Percentiles rank a stretch among this genome's conserved stretches.
These are phyloP conservation scores for Chrysopa pallens DNA, from an alignment of 1,140 invertebrate species.

Conservation along the genomic window DNA sequence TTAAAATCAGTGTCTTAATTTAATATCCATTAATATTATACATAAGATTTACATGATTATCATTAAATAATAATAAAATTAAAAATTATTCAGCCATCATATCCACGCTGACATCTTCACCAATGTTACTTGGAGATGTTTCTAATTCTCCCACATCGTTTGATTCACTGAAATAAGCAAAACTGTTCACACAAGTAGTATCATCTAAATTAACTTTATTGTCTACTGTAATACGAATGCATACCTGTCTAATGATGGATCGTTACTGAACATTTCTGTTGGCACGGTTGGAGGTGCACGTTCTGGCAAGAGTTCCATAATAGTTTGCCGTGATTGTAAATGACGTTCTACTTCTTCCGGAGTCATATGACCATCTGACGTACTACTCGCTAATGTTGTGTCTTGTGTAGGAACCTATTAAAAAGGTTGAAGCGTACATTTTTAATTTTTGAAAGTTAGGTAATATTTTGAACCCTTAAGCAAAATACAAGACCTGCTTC, in stretches of 20 bases:
- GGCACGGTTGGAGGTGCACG: slow-evolving; percentile 74
- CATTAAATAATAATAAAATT: not conserved
- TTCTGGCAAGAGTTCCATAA: slow-evolving; percentile 64
- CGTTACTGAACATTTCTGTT: slow-evolving; percentile 85
- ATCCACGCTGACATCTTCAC: slow-evolving; percentile 46
- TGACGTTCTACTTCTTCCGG: slow-evolving; percentile 81
- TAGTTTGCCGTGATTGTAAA: slow-evolving; percentile 66
- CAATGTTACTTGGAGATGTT: slow-evolving; percentile 52
- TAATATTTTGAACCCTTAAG: too few species aligned
- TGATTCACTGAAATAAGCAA: slow-evolving; percentile 45
- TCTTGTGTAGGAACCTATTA: slow-evolving; percentile 15
- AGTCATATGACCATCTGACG: slow-evolving; percentile 70
- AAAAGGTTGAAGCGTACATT: too few species aligned
- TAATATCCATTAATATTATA: too few species aligned
- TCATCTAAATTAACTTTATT: slow-evolving; percentile 1
- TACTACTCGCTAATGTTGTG: slow-evolving; percentile 21
- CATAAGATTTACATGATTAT: not conserved
- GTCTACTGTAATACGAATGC: slow-evolving; percentile 2
- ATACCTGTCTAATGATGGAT: slow-evolving; percentile 65
- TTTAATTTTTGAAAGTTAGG: too few species aligned
- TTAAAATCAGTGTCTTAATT: too few species aligned
- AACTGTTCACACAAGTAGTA: slow-evolving; percentile 7
- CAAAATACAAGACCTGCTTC: too few species aligned
- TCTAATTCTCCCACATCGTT: slow-evolving; percentile 60
- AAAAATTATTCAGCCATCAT: slow-evolving; percentile 23